A percentile compares a stretch with the other conserved stretches of the same genome.
Evolutionary conservation across 1,140 invertebrate species (phyloP).

Genomic region (Eulimnadia texana): DNA sequence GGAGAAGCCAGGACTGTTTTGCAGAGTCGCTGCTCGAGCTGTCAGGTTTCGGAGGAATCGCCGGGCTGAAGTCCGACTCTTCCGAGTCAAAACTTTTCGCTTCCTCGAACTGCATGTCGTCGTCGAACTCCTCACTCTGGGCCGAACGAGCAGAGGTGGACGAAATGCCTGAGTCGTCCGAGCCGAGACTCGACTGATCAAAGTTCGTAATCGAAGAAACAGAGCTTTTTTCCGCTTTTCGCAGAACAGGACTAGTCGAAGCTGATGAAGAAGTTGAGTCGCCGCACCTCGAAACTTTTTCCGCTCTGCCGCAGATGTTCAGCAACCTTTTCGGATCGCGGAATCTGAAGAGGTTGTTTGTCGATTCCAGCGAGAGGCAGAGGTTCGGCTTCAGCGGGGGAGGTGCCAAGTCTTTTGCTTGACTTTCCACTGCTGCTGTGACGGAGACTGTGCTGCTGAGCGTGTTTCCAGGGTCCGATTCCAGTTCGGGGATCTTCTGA

Average conservation of each 20-base stretch:
- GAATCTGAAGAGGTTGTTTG: conserved; percentile 1
- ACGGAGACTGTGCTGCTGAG: conserved; percentile 15
- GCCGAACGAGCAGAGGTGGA: conserved; percentile 34
- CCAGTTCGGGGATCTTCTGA: conserved; percentile 20
- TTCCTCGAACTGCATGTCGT: conserved; percentile 40
- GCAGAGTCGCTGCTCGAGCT: conserved; percentile 17
- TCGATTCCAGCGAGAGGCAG: conserved; percentile 10
- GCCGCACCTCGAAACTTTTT: conserved; percentile 8
- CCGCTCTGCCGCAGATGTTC: conserved; percentile 13
- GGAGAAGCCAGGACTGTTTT: conserved; percentile 48
- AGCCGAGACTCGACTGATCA: conserved; percentile 57
- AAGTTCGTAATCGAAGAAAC: conserved; percentile 16
- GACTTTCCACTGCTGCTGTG: conserved; percentile 8
- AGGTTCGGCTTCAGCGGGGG: conserved; percentile 15
- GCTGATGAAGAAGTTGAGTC: neutral
- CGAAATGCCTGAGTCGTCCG: conserved; percentile 71
- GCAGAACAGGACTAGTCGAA: conserved; percentile 11
- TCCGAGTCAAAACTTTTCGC: conserved; percentile 2
- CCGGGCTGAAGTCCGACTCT: conserved; percentile 10
- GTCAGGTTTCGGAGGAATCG: conserved; percentile 18
- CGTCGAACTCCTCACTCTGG: conserved; percentile 19
- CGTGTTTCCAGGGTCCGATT: conserved; percentile 10
- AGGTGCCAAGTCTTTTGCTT: conserved; percentile 14
- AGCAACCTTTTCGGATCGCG: conserved; percentile 7
- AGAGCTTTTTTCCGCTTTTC: conserved; percentile 10